A percentile compares a stretch with the other conserved stretches of the same genome.
These are phyloP conservation scores for Lepidurus packardi DNA, from an alignment of 1,140 invertebrate species.

Conservation along the genomic window DNA sequence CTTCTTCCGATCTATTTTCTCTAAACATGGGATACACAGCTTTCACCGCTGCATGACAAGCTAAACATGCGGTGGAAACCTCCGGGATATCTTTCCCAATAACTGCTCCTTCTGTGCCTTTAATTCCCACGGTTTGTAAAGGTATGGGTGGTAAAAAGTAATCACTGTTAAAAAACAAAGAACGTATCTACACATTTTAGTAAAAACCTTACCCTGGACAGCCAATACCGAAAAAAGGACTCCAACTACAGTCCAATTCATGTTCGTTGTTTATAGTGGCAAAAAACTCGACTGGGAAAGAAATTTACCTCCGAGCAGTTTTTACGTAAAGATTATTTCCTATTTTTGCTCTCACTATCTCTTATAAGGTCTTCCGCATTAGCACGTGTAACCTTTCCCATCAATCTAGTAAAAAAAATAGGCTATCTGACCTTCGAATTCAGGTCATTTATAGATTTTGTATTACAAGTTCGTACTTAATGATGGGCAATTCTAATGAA, in stretches of 20 bases:
- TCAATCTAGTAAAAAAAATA: too few species aligned
- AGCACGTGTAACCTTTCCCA: too few species aligned
- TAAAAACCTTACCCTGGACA: neutral
- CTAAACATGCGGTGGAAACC: neutral
- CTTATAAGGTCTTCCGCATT: neutral
- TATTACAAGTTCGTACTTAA: too few species aligned
- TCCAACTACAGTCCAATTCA: neutral
- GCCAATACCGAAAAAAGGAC: neutral
- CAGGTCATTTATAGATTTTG: too few species aligned
- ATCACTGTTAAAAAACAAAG: neutral
- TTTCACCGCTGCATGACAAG: constrained; percentile 8
- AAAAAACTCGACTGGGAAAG: neutral
- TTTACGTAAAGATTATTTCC: neutral
- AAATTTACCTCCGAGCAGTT: neutral
- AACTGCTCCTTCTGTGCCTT: neutral
- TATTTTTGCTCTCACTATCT: neutral
- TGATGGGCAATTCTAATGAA: too few species aligned
- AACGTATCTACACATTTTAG: neutral
- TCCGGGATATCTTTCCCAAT: neutral
- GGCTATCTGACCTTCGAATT: too few species aligned
- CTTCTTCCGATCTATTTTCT: constrained; percentile 18
- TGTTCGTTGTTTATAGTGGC: neutral
- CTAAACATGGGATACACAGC: neutral
- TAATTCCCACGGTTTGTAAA: neutral
- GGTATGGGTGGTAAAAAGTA: neutral